Evolutionary conservation across 2,113 vertebrate genomes (phyloP).

Genomic region (Tonatia bakeri): DNA sequence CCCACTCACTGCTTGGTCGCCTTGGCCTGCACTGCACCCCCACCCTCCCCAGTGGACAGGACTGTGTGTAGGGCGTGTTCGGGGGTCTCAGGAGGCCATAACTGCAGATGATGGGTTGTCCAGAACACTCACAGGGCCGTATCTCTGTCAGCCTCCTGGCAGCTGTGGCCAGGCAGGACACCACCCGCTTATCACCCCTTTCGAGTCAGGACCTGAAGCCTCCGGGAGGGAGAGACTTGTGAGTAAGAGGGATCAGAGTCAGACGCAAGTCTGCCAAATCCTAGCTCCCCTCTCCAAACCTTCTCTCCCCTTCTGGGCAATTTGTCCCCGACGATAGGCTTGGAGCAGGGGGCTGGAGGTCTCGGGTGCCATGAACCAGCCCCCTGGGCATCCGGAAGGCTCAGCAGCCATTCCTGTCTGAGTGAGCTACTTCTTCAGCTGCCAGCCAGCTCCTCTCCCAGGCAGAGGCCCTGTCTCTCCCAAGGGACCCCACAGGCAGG

Average conservation of each 20-base stretch:
- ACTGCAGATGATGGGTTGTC: neutral
- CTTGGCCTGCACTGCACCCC: neutral
- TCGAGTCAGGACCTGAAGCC: neutral
- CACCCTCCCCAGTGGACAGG: neutral
- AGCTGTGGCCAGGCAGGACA: neutral
- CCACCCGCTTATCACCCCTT: neutral
- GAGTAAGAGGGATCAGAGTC: neutral
- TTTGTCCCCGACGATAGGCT: fast-evolving
- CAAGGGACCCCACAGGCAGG: neutral
- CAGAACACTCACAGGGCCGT: neutral
- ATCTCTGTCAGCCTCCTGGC: neutral
- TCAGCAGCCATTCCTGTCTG: neutral
- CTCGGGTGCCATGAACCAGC: neutral
- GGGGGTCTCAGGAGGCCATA: neutral
- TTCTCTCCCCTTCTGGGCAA: neutral
- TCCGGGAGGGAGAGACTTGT: neutral
- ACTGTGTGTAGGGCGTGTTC: neutral
- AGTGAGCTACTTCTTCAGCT: neutral
- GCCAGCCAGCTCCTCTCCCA: neutral
- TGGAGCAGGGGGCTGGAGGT: neutral
- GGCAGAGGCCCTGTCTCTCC: neutral
- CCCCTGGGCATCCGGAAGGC: neutral
- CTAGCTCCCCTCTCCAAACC: neutral
- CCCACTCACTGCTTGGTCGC: neutral
- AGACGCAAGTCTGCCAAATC: neutral